phyloP scores from a whole-genome alignment of 2,888 invertebrate genomes.

The Drosophila infuscata region DNA sequence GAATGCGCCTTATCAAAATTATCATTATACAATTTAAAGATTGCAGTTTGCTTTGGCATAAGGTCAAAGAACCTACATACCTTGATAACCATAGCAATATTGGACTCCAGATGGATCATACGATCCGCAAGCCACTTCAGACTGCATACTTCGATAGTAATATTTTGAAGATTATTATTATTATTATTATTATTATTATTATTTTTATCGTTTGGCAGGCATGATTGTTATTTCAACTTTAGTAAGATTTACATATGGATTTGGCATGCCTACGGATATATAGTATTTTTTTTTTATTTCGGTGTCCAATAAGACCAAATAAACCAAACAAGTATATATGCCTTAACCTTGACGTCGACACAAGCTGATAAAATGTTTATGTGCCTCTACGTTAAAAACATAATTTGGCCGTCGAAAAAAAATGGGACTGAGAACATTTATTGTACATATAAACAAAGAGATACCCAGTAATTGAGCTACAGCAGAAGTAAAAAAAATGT shows the following conservation, averaged over 20 bases:
- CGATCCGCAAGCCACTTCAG: slow-evolving; percentile 11
- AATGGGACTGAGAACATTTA: neutral
- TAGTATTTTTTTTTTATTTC: slow-evolving; percentile 53
- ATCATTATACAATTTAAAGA: slow-evolving; percentile 49
- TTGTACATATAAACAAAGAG: neutral
- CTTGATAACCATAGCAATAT: slow-evolving; percentile 30
- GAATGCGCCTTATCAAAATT: slow-evolving; percentile 61
- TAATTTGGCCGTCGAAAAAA: slow-evolving; percentile 10
- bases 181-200: no score
- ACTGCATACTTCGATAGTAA: slow-evolving; percentile 16
- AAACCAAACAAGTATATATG: slow-evolving; percentile 7
- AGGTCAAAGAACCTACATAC: slow-evolving; percentile 31
- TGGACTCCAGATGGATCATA: slow-evolving; percentile 25
- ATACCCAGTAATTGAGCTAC: slow-evolving; percentile 15
- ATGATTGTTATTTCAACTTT: slow-evolving; percentile 17
- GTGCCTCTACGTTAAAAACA: slow-evolving; percentile 10
- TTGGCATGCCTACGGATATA: slow-evolving; percentile 21
- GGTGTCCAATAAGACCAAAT: slow-evolving; percentile 29
- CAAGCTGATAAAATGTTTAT: slow-evolving; percentile 41
- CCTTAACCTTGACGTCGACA: slow-evolving; percentile 22
- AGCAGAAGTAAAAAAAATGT: no score
- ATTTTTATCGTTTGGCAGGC: slow-evolving; percentile 12
- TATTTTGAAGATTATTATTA: slow-evolving; percentile 23
- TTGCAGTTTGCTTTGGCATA: slow-evolving; percentile 38
- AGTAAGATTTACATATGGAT: slow-evolving; percentile 18